These are phyloP conservation scores for Drosophila koepferae DNA, from an alignment of 2,888 invertebrate genomes.

Conservation along the genomic window DNA sequence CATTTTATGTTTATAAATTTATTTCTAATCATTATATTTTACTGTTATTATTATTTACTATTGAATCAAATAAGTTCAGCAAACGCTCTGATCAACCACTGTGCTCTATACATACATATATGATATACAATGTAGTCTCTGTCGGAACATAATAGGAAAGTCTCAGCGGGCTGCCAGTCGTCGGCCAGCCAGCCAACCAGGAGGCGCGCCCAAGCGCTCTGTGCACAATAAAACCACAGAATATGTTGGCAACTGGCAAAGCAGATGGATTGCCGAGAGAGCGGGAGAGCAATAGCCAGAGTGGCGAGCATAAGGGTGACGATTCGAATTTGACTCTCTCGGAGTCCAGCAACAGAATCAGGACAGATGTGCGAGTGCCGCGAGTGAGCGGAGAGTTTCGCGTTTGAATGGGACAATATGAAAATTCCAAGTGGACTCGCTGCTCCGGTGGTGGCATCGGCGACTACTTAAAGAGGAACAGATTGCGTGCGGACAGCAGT, in stretches of 20 bases:
- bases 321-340: slow-evolving; percentile 55
- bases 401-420: slow-evolving; percentile 84
- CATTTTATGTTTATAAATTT: too few species aligned
- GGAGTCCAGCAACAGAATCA: slow-evolving; percentile 70
- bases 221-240: slow-evolving; percentile 83
- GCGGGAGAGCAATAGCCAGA: slow-evolving; percentile 52
- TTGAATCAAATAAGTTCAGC: neutral
- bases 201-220: slow-evolving; percentile 58
- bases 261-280: slow-evolving; percentile 81
- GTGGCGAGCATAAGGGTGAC: slow-evolving; percentile 75
- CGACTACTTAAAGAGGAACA: slow-evolving; percentile 85
- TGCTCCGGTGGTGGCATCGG: slow-evolving; percentile 46
- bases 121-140: slow-evolving; percentile 26
- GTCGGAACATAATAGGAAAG: slow-evolving; percentile 25
- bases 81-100: slow-evolving; percentile 17
- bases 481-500: slow-evolving; percentile 84
- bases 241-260: slow-evolving; percentile 85
- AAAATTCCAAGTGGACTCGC: slow-evolving; percentile 77
- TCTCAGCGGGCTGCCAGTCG: slow-evolving; percentile 30
- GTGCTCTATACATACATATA: slow-evolving; percentile 35
- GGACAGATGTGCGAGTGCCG: slow-evolving; percentile 84
- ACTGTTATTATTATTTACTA: neutral
- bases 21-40: too few species aligned
- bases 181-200: slow-evolving; percentile 80
- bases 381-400: slow-evolving; percentile 66